phyloP scores from a whole-genome alignment of 2,888 invertebrate species.

The Chrysotoxum bicinctum region DNA sequence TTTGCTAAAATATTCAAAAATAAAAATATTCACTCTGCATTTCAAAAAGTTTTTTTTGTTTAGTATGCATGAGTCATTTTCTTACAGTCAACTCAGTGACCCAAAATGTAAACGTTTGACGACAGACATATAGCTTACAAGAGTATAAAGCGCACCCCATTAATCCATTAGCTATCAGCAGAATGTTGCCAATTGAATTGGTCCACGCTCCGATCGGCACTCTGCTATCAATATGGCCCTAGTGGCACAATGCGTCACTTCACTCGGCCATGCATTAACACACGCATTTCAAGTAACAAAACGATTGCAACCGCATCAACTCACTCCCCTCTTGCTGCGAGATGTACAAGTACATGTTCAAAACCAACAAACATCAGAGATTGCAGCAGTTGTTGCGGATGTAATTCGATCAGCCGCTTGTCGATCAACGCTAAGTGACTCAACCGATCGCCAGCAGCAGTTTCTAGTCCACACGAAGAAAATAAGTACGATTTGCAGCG shows the following conservation, averaged over 20 bases:
- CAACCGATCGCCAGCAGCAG: conserved; percentile 60
- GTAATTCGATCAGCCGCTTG: conserved; percentile 71
- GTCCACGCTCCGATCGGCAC: conserved; percentile 2
- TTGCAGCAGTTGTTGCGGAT: conserved; percentile 55
- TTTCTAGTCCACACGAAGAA: conserved; percentile 54
- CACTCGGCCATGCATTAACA: conserved; percentile 32
- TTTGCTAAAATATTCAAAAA: conserved; percentile 16
- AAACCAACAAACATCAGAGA: background rate
- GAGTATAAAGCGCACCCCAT: conserved; percentile 1
- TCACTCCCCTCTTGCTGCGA: background rate
- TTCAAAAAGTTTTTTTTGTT: background rate
- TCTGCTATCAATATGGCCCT: background rate
- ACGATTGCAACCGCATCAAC: conserved; percentile 51
- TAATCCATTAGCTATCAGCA: conserved; percentile 11
- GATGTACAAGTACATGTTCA: background rate
- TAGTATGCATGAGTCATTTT: background rate
- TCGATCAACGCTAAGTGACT: conserved; percentile 68
- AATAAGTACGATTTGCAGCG: conserved; percentile 18
- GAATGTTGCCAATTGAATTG: conserved; percentile 12
- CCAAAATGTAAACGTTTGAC: conserved; percentile 16
- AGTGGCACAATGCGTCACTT: conserved; percentile 7
- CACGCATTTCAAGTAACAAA: conserved; percentile 58
- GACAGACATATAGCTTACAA: background rate
- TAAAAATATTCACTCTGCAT: background rate
- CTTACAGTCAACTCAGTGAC: background rate